Base-by-base conservation (phyloP, 2,888 invertebrate genomes). In the Carterocephalus palaemon region DNA sequence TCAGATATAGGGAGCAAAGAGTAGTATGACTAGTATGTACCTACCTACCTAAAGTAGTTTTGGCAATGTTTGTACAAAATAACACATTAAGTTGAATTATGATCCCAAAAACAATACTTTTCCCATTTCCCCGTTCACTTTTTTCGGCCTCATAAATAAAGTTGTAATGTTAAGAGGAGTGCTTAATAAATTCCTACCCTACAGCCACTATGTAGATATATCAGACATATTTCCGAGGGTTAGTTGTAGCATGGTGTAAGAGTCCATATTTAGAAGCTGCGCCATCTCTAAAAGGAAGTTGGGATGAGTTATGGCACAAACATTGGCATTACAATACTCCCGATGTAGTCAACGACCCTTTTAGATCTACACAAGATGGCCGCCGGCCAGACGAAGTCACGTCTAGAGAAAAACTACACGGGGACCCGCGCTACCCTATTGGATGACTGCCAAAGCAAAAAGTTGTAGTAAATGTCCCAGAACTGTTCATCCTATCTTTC, bases 361-460 rank as follows among this genome's bases (percentile, higher is more conserved):
- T 56, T 53, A 62, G 56, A 62, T 62, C 57, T 58, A 56, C 56
- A 58, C 57, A 64, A 64, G 58, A 75, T 79, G 77, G 77, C 80
- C 45, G 57, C 47, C 56, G 52, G 67, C 75, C 79, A 79, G 73
- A 67, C 67, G 52, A 54, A 57, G 52, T 55, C 60, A 64, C 60
- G 62, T 64, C 62, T 67, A 38, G 56, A 51, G 58, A 74, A 73
- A 75, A 73, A 67, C 56, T 57, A 58, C 52, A 55, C 60, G 59
- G 65, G 67, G 58, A 63, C 70, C 61, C 70, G 65, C 62, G 67
- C 59, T 50, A 49, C 56, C 55, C 49, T 51, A 40, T 70, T 80
- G 79, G 80, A 73, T 49, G 29, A 16, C 33, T 60, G 75, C 80
- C 80, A 81, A 79, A 57, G 67, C n/a, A 34, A 42, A 33, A 33